Evolutionary conservation across 2,888 invertebrate genomes (phyloP), one percentile per base, ranked within the genome.

Genomic region (Parnassius glacialis): DNA sequence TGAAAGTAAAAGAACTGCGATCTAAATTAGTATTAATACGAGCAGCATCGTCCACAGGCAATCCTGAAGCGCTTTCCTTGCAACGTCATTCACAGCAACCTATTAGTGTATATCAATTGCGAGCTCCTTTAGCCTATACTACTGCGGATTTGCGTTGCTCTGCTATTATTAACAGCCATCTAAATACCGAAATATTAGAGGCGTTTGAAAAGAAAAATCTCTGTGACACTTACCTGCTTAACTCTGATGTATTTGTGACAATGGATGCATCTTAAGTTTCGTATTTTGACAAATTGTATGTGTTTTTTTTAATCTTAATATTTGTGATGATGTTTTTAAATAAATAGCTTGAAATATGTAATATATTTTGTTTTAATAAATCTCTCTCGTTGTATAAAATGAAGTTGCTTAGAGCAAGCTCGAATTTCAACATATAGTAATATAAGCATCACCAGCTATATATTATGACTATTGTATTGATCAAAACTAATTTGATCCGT

Each of bases 221-320:
- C 2, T 85, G 85, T 55, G 78, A 81, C n/a, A 73, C 80, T 0
- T 85, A 81, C 56, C 57, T 79, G 0, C 47, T 73, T 3, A 75
- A 76, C 44, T 66, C 70, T 1, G 71, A 78, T n/a, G 64, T 67
- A 1, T 78, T 74, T 59, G 75, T 77, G 74, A 61, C 65, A 0
- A 25, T 52, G 47, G 57, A 59, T 52, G 45, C 64, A 41, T 41
- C 54, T 42, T 34, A 55, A n/a, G 13, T 55, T 16, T n/a, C 56
- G n/a, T 10, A 51, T 10, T 10, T 1, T 20, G 52, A 55, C 16
- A 25, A 52, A 57, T 41, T 10, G 16, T 45, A 20, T 44, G 7
- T 10, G n/a, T 42, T 59, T 47, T 59, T 47, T 42, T 59, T 52
- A 47, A 52, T 59, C 47, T 59, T 59, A 13, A 50, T 16, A 45